Evolutionary conservation across 2,113 vertebrate genomes (phyloP).

Genomic region (Cyprinodon tularosa): DNA sequence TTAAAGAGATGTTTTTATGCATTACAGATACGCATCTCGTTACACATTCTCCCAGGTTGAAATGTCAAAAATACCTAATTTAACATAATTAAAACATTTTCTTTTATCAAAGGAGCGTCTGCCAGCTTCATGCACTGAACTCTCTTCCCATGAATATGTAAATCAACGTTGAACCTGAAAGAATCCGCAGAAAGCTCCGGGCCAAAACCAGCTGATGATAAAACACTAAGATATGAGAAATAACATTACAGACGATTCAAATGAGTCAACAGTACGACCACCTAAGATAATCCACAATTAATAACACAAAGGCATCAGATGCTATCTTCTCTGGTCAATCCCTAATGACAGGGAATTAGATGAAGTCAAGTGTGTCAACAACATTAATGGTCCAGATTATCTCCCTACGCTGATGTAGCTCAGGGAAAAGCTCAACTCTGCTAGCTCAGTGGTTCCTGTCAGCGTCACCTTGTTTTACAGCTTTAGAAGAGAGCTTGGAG

Average conservation of each 20-base stretch:
- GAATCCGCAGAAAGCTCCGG: slow-evolving; percentile 44
- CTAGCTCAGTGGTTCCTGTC: slow-evolving; percentile 35
- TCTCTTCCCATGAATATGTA: slow-evolving; percentile 65
- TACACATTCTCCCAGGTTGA: slow-evolving; percentile 45
- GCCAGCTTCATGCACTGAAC: slow-evolving; percentile 53
- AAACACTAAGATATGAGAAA: slow-evolving; percentile 62
- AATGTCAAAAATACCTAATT: slow-evolving; percentile 55
- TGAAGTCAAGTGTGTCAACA: slow-evolving; percentile 57
- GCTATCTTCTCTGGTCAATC: slow-evolving; percentile 56
- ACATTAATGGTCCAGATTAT: slow-evolving; percentile 63
- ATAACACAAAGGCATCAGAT: slow-evolving; percentile 56
- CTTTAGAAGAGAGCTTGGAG: slow-evolving; percentile 24
- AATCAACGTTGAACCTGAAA: slow-evolving; percentile 57
- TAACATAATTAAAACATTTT: slow-evolving; percentile 60
- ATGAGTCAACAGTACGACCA: slow-evolving; percentile 51
- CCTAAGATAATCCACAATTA: slow-evolving; percentile 65
- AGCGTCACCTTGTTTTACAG: slow-evolving; percentile 41
- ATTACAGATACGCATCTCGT: slow-evolving; percentile 35
- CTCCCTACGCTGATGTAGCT: slow-evolving; percentile 43
- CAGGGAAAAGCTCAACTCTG: slow-evolving; percentile 36
- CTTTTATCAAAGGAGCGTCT: slow-evolving; percentile 63
- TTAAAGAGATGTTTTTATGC: slow-evolving; percentile 28
- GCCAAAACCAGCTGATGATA: slow-evolving; percentile 52
- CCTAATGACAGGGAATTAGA: slow-evolving; percentile 57
- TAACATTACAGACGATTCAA: slow-evolving; percentile 40